A percentile compares a stretch with the other conserved stretches of the same genome.
phyloP scores from a whole-genome alignment of 2,113 vertebrate genomes.

The Noturus placidus region DNA sequence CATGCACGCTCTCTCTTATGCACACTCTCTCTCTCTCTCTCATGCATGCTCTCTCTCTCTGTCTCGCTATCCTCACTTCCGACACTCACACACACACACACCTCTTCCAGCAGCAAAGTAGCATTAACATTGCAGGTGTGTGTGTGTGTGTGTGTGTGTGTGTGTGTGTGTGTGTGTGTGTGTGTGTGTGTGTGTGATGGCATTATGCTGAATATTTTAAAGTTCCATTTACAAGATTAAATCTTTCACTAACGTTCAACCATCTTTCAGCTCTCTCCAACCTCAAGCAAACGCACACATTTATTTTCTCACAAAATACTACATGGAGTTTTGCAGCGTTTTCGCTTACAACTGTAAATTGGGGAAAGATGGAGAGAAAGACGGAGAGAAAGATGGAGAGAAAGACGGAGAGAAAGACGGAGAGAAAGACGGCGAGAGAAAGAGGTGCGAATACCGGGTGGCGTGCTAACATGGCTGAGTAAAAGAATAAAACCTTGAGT shows the following conservation, averaged over 20 bases:
- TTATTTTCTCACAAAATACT: neutral
- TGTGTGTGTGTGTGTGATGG: neutral
- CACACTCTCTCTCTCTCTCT: neutral
- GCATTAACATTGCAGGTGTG: neutral
- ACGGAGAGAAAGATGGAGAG: neutral
- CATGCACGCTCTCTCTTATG: no score
- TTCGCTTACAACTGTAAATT: neutral
- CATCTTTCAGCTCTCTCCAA: neutral
- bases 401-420: neutral
- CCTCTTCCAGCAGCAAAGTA: neutral
- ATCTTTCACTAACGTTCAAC: neutral
- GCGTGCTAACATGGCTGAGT: neutral
- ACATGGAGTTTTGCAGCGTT: neutral
- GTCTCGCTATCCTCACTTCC: neutral
- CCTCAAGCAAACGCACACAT: neutral
- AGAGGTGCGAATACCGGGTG: neutral
- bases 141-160: no score
- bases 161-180: slow-evolving; percentile 4
- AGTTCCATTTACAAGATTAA: slow-evolving; percentile 18
- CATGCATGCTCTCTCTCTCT: neutral
- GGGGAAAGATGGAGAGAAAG: neutral
- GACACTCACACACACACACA: neutral
- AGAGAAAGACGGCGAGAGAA: neutral
- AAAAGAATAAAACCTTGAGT: neutral
- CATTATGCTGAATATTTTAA: neutral